Evolutionary conservation across 2,888 invertebrate species (phyloP), one percentile per base, ranked within the genome.

Genomic region (Xylota segnis): DNA sequence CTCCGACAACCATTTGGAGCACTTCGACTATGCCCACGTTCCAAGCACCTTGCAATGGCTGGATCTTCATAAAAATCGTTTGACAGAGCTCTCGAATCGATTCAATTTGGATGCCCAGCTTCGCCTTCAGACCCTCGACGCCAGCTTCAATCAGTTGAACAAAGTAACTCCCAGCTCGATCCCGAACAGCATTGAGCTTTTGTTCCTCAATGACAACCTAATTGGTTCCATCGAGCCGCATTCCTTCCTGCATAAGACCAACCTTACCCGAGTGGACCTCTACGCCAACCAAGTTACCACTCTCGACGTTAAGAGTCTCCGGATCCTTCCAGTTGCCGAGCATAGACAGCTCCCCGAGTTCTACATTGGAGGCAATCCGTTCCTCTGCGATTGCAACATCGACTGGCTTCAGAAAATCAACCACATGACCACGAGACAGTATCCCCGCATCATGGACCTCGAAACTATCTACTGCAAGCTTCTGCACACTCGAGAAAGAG

Each of bases 381-480:
- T 98, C 91, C 96, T 96, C 90, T 98, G 98, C 91, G 97, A 98
- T 92, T 98, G 98, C 93, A 97, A 97, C 89, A 97, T 98, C 95
- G 98, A 98, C 91, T 98, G 98, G 98, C 93, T 98, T 90, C 97
- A 98, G 91, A 94, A 97, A 89, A 97, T 98, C 91, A 97, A 98
- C 92, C 96, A 96, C 91, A 95, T 96, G 90, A 96, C 96, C 89
- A 94, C 97, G 72, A 93, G 97, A 76, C 97, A 97, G 91, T 97
- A 97, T 93, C 97, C 97, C n/a, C 94, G 95, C 88, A 97, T 97
- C 75, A 97, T 97, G 96, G 97, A 97, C 91, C 93, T 97, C 89
- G 97, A 97, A 90, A 96, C 96, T 88, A 96, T 97, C 88, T 97
- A 97, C 92, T 98, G 98, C 93, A 96, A 96, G 91, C 93, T 98